Percentiles rank a stretch among this genome's conserved stretches.
phyloP scores from a whole-genome alignment of 2,888 invertebrate genomes.

The Prostheceraeus crozeri region DNA sequence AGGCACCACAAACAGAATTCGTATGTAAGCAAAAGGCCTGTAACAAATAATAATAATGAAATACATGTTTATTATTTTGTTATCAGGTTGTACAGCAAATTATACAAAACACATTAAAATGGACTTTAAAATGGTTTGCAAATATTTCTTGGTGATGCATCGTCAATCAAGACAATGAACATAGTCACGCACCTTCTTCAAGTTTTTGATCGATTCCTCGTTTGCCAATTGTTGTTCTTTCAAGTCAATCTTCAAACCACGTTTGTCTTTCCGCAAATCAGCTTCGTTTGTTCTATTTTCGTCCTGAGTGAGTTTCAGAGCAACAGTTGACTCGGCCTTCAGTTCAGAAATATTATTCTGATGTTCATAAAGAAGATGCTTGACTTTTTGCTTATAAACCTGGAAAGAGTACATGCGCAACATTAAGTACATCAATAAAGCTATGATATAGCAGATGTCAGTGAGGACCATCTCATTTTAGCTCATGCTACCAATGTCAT shows the following conservation, averaged over 20 bases:
- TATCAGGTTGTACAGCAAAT: too few species aligned
- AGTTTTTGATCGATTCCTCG: constrained; percentile 67
- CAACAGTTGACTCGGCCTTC: constrained; percentile 65
- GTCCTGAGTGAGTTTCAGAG: constrained; percentile 72
- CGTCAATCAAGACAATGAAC: too few species aligned
- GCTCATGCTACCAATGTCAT: too few species aligned
- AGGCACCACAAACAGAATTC: too few species aligned
- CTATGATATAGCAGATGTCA: neutral
- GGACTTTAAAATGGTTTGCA: too few species aligned
- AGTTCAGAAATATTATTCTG: constrained; percentile 74
- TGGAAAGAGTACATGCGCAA: constrained; percentile 40
- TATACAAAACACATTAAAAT: too few species aligned
- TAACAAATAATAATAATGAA: too few species aligned
- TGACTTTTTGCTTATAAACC: constrained; percentile 82
- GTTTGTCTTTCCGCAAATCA: constrained; percentile 69
- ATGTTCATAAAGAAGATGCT: constrained; percentile 83
- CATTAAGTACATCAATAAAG: neutral
- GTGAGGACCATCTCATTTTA: constrained; percentile 5
- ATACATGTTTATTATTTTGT: too few species aligned
- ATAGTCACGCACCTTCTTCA: constrained; percentile 64
- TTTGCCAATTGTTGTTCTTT: constrained; percentile 67
- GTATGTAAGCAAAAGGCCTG: too few species aligned
- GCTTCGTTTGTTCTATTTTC: constrained; percentile 70
- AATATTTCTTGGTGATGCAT: too few species aligned
- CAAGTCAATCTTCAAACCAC: constrained; percentile 64